A percentile compares a stretch with the other conserved stretches of the same genome.
phyloP scores from a whole-genome alignment of 92 coral and sea anemone genomes.

The Palythoa grandis region DNA sequence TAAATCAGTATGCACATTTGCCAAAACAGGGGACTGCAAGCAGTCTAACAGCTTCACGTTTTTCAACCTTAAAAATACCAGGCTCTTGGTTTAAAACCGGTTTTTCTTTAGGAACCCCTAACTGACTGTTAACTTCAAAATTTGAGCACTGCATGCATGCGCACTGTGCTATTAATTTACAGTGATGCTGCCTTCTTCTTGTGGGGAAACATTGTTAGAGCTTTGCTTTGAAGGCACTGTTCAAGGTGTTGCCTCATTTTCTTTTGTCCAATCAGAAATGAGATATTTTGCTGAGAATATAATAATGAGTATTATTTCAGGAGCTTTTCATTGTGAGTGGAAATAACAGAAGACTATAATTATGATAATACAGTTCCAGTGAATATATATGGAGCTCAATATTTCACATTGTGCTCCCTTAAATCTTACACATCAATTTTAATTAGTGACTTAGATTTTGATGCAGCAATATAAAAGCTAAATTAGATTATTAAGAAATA shows the following conservation, averaged over 20 bases:
- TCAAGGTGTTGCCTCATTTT: too few species aligned
- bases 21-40: background rate
- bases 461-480: conserved; percentile 6
- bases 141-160: conserved; percentile 4
- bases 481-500: background rate
- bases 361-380: background rate
- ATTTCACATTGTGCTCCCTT: conserved; percentile 11
- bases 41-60: background rate
- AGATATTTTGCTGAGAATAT: too few species aligned
- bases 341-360: background rate
- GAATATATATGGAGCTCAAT: background rate
- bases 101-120: too few species aligned
- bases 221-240: conserved; percentile 26
- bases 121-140: background rate
- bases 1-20: background rate
- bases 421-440: background rate
- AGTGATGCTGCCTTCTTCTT: conserved; percentile 17
- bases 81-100: background rate
- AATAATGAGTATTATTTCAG: too few species aligned
- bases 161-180: conserved; percentile 15
- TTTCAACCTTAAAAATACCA: background rate
- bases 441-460: conserved; percentile 2
- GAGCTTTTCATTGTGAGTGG: conserved; percentile 4
- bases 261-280: too few species aligned
- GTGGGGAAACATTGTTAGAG: conserved; percentile 27